Conservation (phyloP, 2,113 vertebrate genomes). For the Misgurnus mizolepis region DNA sequence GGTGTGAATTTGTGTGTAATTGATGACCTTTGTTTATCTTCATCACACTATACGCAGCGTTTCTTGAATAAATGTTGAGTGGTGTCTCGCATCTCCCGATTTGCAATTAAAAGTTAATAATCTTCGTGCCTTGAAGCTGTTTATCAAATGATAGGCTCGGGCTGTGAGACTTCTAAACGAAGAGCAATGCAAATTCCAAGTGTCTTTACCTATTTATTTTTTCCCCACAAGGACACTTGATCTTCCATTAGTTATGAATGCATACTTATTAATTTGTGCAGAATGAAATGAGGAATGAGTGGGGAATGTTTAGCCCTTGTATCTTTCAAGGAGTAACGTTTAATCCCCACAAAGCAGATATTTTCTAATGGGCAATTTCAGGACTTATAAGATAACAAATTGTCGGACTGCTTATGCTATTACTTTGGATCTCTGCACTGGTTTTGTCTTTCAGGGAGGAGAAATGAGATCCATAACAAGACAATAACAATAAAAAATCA, state of each 20-base stretch:
- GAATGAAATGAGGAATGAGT: constrained; percentile 29
- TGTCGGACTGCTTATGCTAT: constrained; percentile 33
- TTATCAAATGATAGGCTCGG: constrained; percentile 44
- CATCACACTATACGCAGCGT: constrained; percentile 23
- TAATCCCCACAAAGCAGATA: constrained; percentile 56
- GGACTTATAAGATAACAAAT: constrained; percentile 51
- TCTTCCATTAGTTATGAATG: constrained; percentile 16
- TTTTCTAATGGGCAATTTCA: constrained; percentile 53
- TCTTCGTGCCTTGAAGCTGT: constrained; percentile 46
- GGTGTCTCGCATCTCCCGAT: constrained; percentile 25
- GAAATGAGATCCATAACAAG: constrained; percentile 30
- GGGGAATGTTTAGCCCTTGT: constrained; percentile 29
- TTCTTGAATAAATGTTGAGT: background rate
- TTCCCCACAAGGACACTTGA: constrained; percentile 47
- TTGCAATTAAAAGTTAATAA: constrained; percentile 60
- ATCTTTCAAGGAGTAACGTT: constrained; percentile 45
- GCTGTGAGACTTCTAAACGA: background rate
- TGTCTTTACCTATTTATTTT: constrained; percentile 50
- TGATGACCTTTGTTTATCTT: constrained; percentile 41
- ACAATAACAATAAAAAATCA: background rate
- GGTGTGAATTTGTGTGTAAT: background rate
- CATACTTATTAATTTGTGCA: constrained; percentile 51
- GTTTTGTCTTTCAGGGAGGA: constrained; percentile 41
- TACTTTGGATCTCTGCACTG: constrained; percentile 44
- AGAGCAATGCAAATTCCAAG: constrained; percentile 19